These are phyloP conservation scores for Sparidentex hasta DNA, from an alignment of 2,797 vertebrate species.

Conservation along the genomic window DNA sequence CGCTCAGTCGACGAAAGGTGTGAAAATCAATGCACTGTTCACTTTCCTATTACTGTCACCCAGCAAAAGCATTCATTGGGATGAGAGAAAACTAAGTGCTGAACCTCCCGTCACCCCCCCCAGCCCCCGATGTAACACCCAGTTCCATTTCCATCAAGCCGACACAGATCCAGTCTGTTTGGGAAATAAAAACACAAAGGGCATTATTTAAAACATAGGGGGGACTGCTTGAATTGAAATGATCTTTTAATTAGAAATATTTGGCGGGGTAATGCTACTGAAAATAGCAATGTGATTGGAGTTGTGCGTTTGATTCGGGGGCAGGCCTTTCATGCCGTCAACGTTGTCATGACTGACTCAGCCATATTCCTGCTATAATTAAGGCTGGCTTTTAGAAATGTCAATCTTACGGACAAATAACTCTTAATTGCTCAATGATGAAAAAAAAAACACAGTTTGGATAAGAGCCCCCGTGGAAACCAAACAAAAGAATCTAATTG, in stretches of 20 bases:
- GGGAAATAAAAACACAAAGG: constrained; percentile 36
- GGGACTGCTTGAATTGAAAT: constrained; percentile 35
- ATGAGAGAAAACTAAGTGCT: constrained; percentile 38
- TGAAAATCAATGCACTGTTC: constrained; percentile 68
- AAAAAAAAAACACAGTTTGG: constrained; percentile 77
- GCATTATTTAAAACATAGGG: constrained; percentile 37
- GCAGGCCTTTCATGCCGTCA: constrained; percentile 50
- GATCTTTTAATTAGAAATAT: constrained; percentile 34
- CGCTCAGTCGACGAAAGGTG: constrained; percentile 52
- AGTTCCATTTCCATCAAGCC: constrained; percentile 50
- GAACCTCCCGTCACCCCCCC: constrained; percentile 24
- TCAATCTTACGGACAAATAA: constrained; percentile 88
- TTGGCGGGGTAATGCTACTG: constrained; percentile 5
- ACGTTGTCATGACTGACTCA: constrained; percentile 67
- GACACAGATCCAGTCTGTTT: constrained; percentile 41
- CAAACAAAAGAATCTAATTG: constrained; percentile 87
- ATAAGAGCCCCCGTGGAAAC: constrained; percentile 85
- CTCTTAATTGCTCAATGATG: constrained; percentile 87
- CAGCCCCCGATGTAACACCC: constrained; percentile 32
- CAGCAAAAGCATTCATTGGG: constrained; percentile 38
- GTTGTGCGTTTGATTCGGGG: constrained; percentile 40
- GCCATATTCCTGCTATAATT: constrained; percentile 78
- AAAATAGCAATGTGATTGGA: constrained; percentile 24
- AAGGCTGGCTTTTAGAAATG: constrained; percentile 83
- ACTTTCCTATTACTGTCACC: constrained; percentile 43